phyloP scores from a whole-genome alignment of 2,113 vertebrate genomes.

The Microtus oregoni region DNA sequence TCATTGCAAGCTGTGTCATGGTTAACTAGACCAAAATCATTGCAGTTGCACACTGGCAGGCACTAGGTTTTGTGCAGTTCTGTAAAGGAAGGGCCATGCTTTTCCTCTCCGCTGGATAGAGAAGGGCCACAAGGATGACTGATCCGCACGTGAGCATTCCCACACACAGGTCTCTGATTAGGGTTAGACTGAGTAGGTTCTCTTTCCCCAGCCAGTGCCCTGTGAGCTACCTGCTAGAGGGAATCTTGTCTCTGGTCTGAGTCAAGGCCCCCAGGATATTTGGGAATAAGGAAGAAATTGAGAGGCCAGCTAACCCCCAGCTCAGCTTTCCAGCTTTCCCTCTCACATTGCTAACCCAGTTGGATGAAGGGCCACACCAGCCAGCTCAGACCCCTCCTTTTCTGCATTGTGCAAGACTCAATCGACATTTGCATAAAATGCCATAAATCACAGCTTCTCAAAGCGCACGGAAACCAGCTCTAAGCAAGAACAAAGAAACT shows the following conservation, averaged over 20 bases:
- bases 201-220: background rate
- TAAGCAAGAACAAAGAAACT: background rate
- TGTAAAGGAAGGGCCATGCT: conserved; percentile 6
- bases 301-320: no score
- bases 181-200: background rate
- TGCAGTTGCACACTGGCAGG: background rate
- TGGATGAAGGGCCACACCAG: background rate
- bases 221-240: background rate
- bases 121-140: background rate
- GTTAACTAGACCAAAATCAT: conserved; percentile 64
- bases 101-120: background rate
- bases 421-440: conserved; percentile 12
- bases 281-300: background rate
- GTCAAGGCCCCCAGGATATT: rapidly evolving
- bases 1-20: conserved; percentile 36
- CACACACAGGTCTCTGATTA: background rate
- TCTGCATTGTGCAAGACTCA: background rate
- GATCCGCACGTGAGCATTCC: no score
- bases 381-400: background rate
- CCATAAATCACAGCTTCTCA: conserved; percentile 18
- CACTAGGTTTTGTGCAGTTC: background rate
- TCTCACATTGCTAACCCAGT: background rate
- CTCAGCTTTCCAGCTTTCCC: background rate
- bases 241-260: background rate
- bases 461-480: background rate